phyloP scores from a whole-genome alignment of 2,113 vertebrate species.

The Colaptes auratus region DNA sequence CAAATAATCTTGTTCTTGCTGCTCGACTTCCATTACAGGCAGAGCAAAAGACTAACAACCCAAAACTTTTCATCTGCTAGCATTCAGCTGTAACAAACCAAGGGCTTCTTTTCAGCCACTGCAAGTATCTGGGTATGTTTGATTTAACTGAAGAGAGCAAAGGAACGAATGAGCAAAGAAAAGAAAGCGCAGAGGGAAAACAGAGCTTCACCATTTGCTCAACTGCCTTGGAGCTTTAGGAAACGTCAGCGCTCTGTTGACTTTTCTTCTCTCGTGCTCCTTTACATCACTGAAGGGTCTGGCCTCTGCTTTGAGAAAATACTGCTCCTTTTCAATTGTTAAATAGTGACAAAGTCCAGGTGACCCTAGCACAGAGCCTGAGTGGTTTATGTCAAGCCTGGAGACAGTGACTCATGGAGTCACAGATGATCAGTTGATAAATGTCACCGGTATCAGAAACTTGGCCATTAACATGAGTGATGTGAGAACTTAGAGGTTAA shows the following conservation, averaged over 20 bases:
- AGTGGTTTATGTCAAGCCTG: constrained; percentile 64
- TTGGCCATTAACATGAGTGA: constrained; percentile 66
- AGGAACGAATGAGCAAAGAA: background rate
- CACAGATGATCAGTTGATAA: constrained; percentile 68
- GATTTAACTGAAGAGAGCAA: background rate
- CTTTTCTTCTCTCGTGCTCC: background rate
- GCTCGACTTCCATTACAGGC: background rate
- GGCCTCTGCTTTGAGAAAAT: constrained; percentile 28
- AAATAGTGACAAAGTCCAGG: constrained; percentile 69
- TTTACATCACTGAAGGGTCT: constrained; percentile 16
- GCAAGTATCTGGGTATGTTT: background rate
- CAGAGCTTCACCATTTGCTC: background rate
- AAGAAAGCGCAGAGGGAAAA: background rate
- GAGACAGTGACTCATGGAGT: constrained; percentile 62
- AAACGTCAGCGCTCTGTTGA: background rate
- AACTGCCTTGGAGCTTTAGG: background rate
- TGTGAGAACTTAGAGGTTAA: constrained; percentile 69
- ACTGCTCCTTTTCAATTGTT: constrained; percentile 52
- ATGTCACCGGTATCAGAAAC: constrained; percentile 50
- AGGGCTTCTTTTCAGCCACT: background rate
- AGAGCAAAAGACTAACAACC: background rate
- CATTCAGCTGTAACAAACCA: background rate
- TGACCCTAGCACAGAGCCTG: constrained; percentile 21
- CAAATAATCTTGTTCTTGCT: background rate
- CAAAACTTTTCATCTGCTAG: background rate